Evolutionary conservation across 1,140 invertebrate species (phyloP).

Genomic region (Scylla paramamosain): DNA sequence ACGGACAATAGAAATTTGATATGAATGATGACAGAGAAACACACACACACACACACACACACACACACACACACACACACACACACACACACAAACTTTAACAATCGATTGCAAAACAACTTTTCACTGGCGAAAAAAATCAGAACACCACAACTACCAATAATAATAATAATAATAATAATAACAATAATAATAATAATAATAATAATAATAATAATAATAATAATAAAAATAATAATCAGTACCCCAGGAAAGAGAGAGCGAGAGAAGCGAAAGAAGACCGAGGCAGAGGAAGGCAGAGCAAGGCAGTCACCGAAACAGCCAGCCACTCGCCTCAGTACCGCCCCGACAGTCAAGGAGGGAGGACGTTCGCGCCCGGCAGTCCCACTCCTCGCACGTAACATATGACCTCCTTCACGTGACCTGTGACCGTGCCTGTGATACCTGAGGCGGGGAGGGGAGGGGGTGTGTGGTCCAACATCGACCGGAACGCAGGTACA

Average conservation of each 20-base stretch:
- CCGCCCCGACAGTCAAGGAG: not conserved
- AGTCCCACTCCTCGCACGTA: not conserved
- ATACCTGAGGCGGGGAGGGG: not conserved
- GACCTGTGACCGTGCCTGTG: not conserved
- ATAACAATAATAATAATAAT: not conserved
- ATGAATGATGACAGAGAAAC: not conserved
- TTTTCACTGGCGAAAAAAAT: not conserved
- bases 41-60: constrained; percentile 21
- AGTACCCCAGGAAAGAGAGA: not conserved
- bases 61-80: constrained; percentile 12
- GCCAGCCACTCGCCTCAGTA: not conserved
- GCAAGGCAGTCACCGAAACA: no score
- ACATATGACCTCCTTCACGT: not conserved
- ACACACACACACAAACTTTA: constrained; percentile 11
- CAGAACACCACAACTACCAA: not conserved
- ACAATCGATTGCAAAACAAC: not conserved
- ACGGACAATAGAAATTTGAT: no score
- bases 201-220: not conserved
- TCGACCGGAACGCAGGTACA: not conserved
- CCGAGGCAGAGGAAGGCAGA: no score
- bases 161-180: not conserved
- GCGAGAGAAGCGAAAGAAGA: no score
- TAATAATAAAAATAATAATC: not conserved
- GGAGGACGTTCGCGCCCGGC: not conserved
- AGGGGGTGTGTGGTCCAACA: not conserved